A percentile compares a stretch with the other conserved stretches of the same genome.
Evolutionary conservation across 2,888 invertebrate species (phyloP).

Genomic region (Lypha dubia): DNA sequence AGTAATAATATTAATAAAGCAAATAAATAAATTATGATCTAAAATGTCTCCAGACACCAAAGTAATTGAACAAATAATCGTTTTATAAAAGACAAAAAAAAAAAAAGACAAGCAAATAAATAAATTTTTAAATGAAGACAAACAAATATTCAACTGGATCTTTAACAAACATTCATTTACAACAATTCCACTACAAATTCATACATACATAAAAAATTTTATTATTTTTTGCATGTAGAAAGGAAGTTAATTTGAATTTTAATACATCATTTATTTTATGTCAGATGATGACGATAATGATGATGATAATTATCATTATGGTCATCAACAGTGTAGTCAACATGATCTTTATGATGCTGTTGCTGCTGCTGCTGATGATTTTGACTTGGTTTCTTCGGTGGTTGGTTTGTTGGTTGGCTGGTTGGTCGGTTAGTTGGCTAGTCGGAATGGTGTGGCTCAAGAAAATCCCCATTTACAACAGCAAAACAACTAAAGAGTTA

Average conservation of each 20-base stretch:
- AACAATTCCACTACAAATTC: conserved; percentile 34
- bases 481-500: conserved; percentile 20
- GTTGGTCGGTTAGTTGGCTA: background rate
- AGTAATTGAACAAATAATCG: conserved; percentile 65
- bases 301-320: conserved; percentile 11
- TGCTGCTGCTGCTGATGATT: too few species aligned
- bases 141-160: conserved; percentile 36
- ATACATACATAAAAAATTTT: background rate
- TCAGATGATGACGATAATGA: conserved; percentile 38
- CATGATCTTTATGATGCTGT: conserved; percentile 35
- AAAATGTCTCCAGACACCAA: conserved; percentile 54
- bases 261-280: conserved; percentile 69
- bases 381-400: too few species aligned
- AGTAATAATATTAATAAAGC: conserved; percentile 46
- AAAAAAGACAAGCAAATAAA: conserved; percentile 14
- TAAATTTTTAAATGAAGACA: conserved; percentile 17
- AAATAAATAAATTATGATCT: conserved; percentile 56
- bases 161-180: conserved; percentile 49
- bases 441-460: background rate
- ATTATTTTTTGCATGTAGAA: conserved; percentile 36
- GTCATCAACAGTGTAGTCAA: background rate
- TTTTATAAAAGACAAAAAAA: conserved; percentile 32
- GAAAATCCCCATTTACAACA: conserved; percentile 41
- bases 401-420: conserved; percentile 22
- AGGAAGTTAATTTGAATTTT: conserved; percentile 69